phyloP scores from a whole-genome alignment of 2,888 invertebrate genomes.

The Cephus pygmeus region DNA sequence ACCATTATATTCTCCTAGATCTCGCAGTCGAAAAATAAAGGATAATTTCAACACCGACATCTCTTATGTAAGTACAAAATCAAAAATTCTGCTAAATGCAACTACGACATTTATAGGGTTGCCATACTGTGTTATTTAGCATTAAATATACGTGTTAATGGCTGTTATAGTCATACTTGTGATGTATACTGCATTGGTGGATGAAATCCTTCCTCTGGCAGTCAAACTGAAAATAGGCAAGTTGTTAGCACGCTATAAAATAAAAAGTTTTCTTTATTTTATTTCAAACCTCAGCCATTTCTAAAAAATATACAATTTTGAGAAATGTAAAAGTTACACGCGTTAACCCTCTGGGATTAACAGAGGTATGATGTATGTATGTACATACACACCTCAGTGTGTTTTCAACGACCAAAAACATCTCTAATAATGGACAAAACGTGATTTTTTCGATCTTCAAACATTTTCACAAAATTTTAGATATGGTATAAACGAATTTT shows the following conservation, averaged over 20 bases:
- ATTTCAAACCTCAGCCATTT: neutral
- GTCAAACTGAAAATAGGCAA: slow-evolving; percentile 32
- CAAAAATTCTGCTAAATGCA: neutral
- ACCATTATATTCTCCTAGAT: neutral
- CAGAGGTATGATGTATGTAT: no score
- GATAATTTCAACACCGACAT: neutral
- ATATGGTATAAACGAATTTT: no score
- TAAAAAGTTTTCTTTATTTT: neutral
- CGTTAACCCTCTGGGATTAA: neutral
- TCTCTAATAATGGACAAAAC: no score
- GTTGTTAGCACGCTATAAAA: neutral
- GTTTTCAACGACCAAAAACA: no score
- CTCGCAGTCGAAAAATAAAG: neutral
- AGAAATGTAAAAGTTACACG: neutral
- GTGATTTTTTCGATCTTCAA: no score
- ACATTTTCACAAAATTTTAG: no score
- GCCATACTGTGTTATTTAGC: neutral
- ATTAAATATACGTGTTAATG: slow-evolving; percentile 11
- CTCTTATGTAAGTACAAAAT: neutral
- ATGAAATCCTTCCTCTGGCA: slow-evolving; percentile 43
- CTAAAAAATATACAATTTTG: neutral
- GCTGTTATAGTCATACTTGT: slow-evolving; percentile 33
- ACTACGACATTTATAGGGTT: neutral
- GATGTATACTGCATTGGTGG: slow-evolving; percentile 41
- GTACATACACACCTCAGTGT: no score